These are phyloP conservation scores for Eueides isabella DNA, from an alignment of 1,140 invertebrate species.

Conservation along the genomic window DNA sequence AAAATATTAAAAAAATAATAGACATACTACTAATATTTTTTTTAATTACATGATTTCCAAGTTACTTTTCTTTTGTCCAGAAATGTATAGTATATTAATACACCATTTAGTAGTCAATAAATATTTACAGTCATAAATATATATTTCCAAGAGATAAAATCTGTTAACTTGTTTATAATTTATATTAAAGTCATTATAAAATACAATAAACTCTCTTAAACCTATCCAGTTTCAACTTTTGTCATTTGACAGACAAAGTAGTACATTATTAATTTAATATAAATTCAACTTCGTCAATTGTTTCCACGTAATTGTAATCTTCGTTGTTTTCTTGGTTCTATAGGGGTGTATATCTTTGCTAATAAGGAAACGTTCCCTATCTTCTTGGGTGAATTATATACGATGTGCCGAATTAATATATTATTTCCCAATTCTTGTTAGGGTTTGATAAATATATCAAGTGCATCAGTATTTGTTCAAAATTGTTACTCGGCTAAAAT, in stretches of 20 bases:
- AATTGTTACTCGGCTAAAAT: not conserved
- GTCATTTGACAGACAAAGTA: conserved; percentile 8
- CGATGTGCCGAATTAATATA: not conserved
- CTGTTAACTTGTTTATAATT: conserved; percentile 4
- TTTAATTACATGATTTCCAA: too few relatives aligned
- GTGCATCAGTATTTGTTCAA: not conserved
- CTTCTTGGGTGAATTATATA: not conserved
- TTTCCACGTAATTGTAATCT: not conserved
- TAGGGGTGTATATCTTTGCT: not conserved
- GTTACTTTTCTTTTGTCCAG: too few relatives aligned
- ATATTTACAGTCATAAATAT: not conserved
- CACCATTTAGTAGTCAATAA: too few relatives aligned
- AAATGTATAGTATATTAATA: too few relatives aligned
- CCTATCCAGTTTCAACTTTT: conserved; percentile 4
- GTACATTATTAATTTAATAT: conserved; percentile 7
- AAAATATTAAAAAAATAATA: too few relatives aligned
- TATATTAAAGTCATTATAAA: conserved; percentile 6
- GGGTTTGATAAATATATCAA: not conserved
- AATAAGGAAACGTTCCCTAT: not conserved
- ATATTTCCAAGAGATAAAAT: not conserved
- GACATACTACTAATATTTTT: too few relatives aligned
- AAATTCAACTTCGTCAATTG: conserved; percentile 5
- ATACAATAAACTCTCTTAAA: conserved; percentile 3
- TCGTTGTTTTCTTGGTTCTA: not conserved
- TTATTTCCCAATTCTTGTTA: not conserved